phyloP scores from a whole-genome alignment of 2,888 invertebrate species.

The Clostera curtula region DNA sequence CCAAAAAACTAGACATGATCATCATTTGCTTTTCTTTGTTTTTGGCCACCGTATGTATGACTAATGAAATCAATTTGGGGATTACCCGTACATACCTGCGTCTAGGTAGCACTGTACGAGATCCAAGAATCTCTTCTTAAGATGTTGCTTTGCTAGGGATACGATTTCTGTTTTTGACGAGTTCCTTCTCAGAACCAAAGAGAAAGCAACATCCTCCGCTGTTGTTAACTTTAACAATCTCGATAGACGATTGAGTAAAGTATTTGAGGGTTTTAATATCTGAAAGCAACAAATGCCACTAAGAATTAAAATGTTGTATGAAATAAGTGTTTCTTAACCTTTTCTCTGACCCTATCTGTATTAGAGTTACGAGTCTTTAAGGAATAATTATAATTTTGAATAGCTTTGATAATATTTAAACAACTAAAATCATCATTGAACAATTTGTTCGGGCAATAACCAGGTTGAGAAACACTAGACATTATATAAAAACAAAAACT shows the following conservation, averaged over 20 bases:
- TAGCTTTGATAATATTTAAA: too few species aligned
- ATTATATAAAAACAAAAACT: too few species aligned
- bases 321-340: slow-evolving; percentile 5
- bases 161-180: slow-evolving; percentile 86
- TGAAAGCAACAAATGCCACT: slow-evolving; percentile 52
- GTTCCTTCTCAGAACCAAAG: slow-evolving; percentile 86
- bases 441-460: too few species aligned
- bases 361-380: too few species aligned
- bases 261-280: slow-evolving; percentile 85
- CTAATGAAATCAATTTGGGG: neutral
- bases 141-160: slow-evolving; percentile 83
- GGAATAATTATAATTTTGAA: too few species aligned
- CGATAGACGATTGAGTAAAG: slow-evolving; percentile 88
- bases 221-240: slow-evolving; percentile 90
- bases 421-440: too few species aligned
- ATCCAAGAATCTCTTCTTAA: slow-evolving; percentile 88
- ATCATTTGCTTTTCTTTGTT: too few species aligned
- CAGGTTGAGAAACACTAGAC: neutral
- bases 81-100: slow-evolving; percentile 71
- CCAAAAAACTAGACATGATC: slow-evolving; percentile 9
- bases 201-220: slow-evolving; percentile 94
- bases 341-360: too few species aligned
- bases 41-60: slow-evolving; percentile 1
- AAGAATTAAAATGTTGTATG: slow-evolving; percentile 8
- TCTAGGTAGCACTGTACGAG: slow-evolving; percentile 91